Evolutionary conservation across 1,140 invertebrate genomes (phyloP), one percentile per base, ranked within the genome.

Genomic region (Homalodisca vitripennis): DNA sequence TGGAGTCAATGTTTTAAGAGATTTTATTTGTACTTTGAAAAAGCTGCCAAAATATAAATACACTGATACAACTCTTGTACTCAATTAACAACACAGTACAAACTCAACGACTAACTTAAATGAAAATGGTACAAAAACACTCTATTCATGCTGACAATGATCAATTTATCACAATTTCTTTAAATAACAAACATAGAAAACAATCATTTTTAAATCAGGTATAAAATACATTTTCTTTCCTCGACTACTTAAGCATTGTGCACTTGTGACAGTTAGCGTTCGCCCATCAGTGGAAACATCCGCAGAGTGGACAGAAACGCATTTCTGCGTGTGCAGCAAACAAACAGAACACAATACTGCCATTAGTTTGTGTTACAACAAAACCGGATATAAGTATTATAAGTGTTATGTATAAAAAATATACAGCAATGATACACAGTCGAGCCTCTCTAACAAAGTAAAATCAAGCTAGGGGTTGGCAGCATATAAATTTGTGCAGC

Each of bases 141-240:
- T n/a, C n/a, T n/a, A n/a, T n/a, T n/a, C n/a, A n/a, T n/a, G 17
- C 34, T 60, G 22, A 30, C 55, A 60, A 60, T 60, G 55, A 60
- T 60, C 14, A 60, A 60, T 29, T 6, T 60, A 60, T 60, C 55
- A 60, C 22, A 10, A 2, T 6, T 10, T 27, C 48, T 12, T 51
- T 12, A 24, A 29, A 29, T n/a, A 60, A 12, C 26, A 60, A 60
- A 27, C 26, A 60, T 60, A 29, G 22, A 60, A 60, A 13, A 53
- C 34, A 41, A 17, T 41, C 29, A 60, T 60, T 26, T 60, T 60
- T 2, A 60, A 60, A 60, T 60, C n/a, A 60, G 55, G 55, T 60
- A 26, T 27, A 60, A 60, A 60, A 60, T 60, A 60, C 26, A 30
- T 29, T 29, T 60, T 13, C n/a, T 51, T 41, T 41, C 17, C 27